Evolutionary conservation across 2,888 invertebrate species (phyloP).

Genomic region (Ctena decussata): DNA sequence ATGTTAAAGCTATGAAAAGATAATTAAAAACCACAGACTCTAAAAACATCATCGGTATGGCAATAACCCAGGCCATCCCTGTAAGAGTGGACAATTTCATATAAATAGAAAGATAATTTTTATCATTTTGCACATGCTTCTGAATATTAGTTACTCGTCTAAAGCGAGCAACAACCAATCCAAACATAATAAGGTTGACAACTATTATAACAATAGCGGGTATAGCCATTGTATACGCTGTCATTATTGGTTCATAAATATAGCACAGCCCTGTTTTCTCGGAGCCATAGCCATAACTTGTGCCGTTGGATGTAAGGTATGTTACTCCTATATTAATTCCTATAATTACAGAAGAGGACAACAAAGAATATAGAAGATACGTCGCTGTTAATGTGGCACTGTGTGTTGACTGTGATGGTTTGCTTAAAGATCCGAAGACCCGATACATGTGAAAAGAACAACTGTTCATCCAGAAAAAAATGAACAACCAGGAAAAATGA

Average conservation of each 20-base stretch:
- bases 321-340: background rate
- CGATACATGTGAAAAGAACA: conserved; percentile 70
- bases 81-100: conserved; percentile 10
- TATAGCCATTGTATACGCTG: background rate
- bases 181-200: background rate
- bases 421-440: conserved; percentile 34
- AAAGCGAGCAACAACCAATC: background rate
- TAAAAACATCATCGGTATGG: background rate
- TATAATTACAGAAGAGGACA: conserved; percentile 13
- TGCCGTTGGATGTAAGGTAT: background rate
- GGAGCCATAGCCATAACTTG: conserved; percentile 51
- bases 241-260: background rate
- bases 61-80: background rate
- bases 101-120: background rate
- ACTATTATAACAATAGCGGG: background rate
- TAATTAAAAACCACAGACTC: background rate
- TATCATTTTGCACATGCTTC: background rate
- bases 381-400: background rate
- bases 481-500: conserved; percentile 67
- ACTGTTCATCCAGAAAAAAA: conserved; percentile 64
- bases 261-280: background rate
- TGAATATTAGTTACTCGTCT: background rate
- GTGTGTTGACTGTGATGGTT: no score
- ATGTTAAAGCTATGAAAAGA: background rate
- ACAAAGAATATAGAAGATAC: conserved; percentile 16